Evolutionary conservation across 2,113 vertebrate species (phyloP).

Genomic region (Pseudorhombus dupliciocellatus): DNA sequence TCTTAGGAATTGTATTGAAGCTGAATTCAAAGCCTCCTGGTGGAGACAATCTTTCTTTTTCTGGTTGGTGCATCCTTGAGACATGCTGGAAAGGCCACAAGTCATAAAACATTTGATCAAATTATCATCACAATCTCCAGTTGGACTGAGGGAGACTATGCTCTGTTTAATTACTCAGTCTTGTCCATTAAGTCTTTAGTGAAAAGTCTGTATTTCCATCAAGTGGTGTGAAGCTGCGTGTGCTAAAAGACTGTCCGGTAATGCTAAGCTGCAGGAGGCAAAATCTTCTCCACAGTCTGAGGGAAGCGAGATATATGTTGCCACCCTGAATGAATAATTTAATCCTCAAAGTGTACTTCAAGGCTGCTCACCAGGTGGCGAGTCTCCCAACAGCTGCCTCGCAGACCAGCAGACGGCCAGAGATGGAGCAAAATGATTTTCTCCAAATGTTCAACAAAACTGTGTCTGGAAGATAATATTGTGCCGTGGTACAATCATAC

Average conservation of each 20-base stretch:
- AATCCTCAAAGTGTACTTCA: conserved; percentile 97
- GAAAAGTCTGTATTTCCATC: conserved; percentile 86
- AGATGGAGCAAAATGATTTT: conserved; percentile 90
- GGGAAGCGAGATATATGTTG: conserved; percentile 88
- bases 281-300: conserved; percentile 90
- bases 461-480: conserved; percentile 91
- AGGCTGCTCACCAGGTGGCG: conserved; percentile 90
- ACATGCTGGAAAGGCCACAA: conserved; percentile 28
- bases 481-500: conserved; percentile 81
- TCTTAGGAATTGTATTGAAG: conserved; percentile 30
- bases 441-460: conserved; percentile 92
- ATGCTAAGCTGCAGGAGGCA: conserved; percentile 87
- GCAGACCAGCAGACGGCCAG: conserved; percentile 89
- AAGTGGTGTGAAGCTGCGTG: conserved; percentile 85
- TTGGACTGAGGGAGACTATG: conserved; percentile 74
- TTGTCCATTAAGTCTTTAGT: conserved; percentile 84
- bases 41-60: conserved; percentile 35
- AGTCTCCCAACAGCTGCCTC: conserved; percentile 84
- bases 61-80: conserved; percentile 30
- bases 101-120: conserved; percentile 58
- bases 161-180: conserved; percentile 81
- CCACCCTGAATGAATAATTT: conserved; percentile 95
- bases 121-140: conserved; percentile 84
- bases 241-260: conserved; percentile 87
- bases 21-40: conserved; percentile 40